Evolutionary conservation across 2,888 invertebrate genomes (phyloP), one percentile per base, ranked within the genome.

Genomic region (Phasia obesa): DNA sequence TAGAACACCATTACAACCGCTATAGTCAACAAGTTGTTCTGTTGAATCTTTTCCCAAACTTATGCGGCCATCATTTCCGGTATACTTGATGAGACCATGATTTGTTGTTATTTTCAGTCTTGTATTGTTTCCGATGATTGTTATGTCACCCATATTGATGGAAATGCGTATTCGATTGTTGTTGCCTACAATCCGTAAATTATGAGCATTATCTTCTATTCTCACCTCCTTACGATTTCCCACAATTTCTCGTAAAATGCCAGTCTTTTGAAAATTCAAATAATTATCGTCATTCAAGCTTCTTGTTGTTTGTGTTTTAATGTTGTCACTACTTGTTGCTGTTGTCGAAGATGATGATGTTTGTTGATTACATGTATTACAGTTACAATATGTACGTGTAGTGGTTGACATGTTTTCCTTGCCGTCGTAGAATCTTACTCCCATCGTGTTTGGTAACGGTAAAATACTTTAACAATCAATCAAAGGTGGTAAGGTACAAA

Each of bases 41-140:
- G 85, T 57, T n/a, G 91, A 91, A 5, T 88, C 87, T 69, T 86
- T 88, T 55, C 91, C 91, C 78, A 91, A 81, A 59, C 88, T 89
- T 65, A 91, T 90, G 59, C 90, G 89, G 4, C 91, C 91, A 86
- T 90, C 87, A 60, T 91, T 91, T 15, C 91, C 91, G 42, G 88
- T 91, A 73, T 90, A 91, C 60, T 88, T 88, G 7, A 91, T 85
- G 15, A 84, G 42, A 0, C 91, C 91, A 55, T 84, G 84, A 67
- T 91, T 91, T 17, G 86, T 84, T 23, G 87, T 86, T n/a, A 91
- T 90, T 83, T 91, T 91, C 15, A 91, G 86, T 35, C 88, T 86
- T 47, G 88, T 90, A 44, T 86, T 86, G 77, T 91, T 91, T 21
- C 91, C 91, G 67, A 91, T 88, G 11, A 91, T 86, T 53, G 89